Base-by-base conservation (phyloP, 35 echinoderm and acorn worm genomes). In the Diadema setosum region DNA sequence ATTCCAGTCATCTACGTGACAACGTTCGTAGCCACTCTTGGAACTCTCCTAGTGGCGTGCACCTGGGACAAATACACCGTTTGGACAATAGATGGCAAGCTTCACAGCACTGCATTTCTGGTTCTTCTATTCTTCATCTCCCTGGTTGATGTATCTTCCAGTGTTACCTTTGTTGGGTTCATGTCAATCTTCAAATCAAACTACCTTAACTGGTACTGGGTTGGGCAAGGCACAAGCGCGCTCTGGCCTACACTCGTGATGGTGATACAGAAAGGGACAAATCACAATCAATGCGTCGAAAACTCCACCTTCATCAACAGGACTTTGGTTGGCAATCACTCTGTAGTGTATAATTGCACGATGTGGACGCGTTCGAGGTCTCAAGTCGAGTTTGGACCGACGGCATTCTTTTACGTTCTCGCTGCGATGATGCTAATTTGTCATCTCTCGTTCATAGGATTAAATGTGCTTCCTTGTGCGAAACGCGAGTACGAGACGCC, bases 131-230 rank as follows among this genome's bases (percentile, higher is more conserved):
- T 85, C 55, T 60, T 31, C 43, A 26, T 85, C 34, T 30, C 83
- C 37, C 36, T 85, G 6, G 58, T 85, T 36, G 83, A 85, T 42
- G 41, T 35, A 30, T 39, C 52, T 5, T 85, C 83, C 17, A 61
- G 37, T 39, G 83, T 85, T 16, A 61, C 83, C 9, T 85, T 85
- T 42, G 32, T 85, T 0, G 83, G 50, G 23, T 85, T 36, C 83
- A 85, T 85, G 83, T 85, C 83, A 17, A 23, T 85, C 7, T 33
- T 60, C 5, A 36, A 58, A 34, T 15, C 36, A 30, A 63, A 46
- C 36, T 58, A 69, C 20, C 12, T 85, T 52, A 85, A 58, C 21
- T 58, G 50, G 48, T 85, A 69, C 42, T 85, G 32, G 31, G 65
- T 85, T 24, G 83, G 83, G 20, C 31, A 85, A 65, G 83, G 83